phyloP scores from a whole-genome alignment of 2,797 vertebrate genomes.

The Gephyroberyx darwinii region DNA sequence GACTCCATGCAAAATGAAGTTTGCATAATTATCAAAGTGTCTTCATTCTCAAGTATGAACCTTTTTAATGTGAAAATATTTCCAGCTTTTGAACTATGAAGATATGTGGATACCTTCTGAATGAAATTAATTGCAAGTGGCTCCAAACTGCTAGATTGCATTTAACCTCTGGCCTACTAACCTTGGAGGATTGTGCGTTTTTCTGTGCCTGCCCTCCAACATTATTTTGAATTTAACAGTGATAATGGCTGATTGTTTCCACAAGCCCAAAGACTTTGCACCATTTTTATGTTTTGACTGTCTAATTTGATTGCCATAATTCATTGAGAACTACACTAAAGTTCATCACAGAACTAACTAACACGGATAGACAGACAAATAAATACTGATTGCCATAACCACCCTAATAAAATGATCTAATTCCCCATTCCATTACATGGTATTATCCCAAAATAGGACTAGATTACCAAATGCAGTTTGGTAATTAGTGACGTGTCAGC shows the following conservation, averaged over 20 bases:
- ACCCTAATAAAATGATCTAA: background rate
- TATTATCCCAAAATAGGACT: slow-evolving; percentile 12
- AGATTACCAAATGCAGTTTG: background rate
- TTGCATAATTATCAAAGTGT: slow-evolving; percentile 6
- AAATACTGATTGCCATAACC: background rate
- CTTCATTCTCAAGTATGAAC: background rate
- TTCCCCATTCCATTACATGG: background rate
- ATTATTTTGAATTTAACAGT: background rate
- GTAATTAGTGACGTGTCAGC: no score
- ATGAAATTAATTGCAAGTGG: background rate
- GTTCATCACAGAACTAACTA: no score
- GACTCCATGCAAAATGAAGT: slow-evolving; percentile 6
- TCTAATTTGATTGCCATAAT: slow-evolving; percentile 3
- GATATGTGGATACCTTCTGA: background rate
- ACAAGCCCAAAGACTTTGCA: no score
- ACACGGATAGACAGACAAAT: no score
- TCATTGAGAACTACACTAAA: no score
- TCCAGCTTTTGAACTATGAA: slow-evolving; percentile 1
- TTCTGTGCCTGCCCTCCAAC: no score
- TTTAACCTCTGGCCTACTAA: no score
- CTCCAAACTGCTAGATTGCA: no score
- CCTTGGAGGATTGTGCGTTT: no score
- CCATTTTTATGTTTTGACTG: background rate
- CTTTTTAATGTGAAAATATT: background rate
- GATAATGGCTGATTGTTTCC: background rate